A percentile compares a stretch with the other conserved stretches of the same genome.
Conservation (phyloP, 2,797 vertebrate genomes). For the Salarias fasciatus region DNA sequence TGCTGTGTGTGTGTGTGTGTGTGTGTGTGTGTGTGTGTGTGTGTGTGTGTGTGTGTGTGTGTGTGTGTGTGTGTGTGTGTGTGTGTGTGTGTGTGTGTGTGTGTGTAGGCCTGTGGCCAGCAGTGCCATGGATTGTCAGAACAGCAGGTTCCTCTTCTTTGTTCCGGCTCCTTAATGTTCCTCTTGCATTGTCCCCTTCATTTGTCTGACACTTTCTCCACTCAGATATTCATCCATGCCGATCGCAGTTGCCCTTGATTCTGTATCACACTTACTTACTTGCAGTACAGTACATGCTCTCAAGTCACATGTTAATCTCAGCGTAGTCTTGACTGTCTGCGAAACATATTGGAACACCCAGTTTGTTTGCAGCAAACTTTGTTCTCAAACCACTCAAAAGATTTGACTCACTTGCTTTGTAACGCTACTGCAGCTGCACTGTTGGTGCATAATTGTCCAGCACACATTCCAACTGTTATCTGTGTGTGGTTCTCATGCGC, state of each 20-base stretch:
- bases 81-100: constrained; percentile 9
- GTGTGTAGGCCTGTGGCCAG: constrained; percentile 22
- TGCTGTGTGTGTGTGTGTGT: constrained; percentile 18
- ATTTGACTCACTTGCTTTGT: too few relatives aligned
- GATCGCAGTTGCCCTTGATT: too few relatives aligned
- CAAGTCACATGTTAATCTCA: too few relatives aligned
- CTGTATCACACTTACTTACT: too few relatives aligned
- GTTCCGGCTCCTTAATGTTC: constrained; percentile 1
- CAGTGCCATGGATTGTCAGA: constrained; percentile 35
- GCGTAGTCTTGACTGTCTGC: neutral
- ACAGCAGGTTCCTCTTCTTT: constrained; percentile 29
- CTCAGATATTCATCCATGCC: too few relatives aligned
- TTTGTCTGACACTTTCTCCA: neutral
- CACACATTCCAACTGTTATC: constrained; percentile 15
- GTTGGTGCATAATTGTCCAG: too few relatives aligned
- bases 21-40: constrained; percentile 19
- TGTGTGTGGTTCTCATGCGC: constrained; percentile 13
- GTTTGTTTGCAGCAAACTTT: too few relatives aligned
- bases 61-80: constrained; percentile 20
- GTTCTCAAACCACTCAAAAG: too few relatives aligned
- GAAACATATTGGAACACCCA: too few relatives aligned
- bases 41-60: constrained; percentile 10
- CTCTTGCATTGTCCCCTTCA: neutral
- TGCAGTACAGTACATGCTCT: too few relatives aligned
- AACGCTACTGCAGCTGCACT: too few relatives aligned